Percentiles rank a stretch among this genome's conserved stretches.
phyloP scores from a whole-genome alignment of 2,888 invertebrate genomes.

The Pandemis corylana region DNA sequence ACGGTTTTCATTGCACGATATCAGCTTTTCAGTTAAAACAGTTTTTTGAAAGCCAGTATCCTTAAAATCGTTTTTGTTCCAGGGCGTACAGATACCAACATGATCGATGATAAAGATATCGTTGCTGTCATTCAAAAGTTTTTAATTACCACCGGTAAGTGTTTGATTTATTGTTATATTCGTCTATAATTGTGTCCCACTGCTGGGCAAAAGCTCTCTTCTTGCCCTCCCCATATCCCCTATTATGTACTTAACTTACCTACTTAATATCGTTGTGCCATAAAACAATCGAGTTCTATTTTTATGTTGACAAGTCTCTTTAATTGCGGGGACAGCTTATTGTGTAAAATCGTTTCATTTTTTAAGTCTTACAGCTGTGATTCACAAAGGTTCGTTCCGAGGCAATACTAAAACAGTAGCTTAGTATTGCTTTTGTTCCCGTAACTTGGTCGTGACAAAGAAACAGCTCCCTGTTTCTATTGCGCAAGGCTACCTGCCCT shows the following conservation, averaged over 20 bases:
- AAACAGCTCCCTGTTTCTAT: conserved; percentile 32
- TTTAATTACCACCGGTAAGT: conserved; percentile 56
- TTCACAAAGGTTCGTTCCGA: conserved; percentile 20
- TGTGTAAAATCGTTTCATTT: conserved; percentile 11
- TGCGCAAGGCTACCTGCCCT: conserved; percentile 42
- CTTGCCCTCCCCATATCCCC: too few species aligned
- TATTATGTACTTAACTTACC: too few species aligned
- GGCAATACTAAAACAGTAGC: conserved; percentile 13
- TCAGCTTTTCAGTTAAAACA: not conserved
- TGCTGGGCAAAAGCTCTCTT: too few species aligned
- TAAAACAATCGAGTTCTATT: not conserved
- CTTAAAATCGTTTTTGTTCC: conserved; percentile 48
- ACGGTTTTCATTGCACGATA: conserved; percentile 7
- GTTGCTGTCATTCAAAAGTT: conserved; percentile 53
- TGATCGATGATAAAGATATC: conserved; percentile 57
- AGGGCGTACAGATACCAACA: conserved; percentile 48
- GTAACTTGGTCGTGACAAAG: conserved; percentile 37
- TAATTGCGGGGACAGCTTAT: conserved; percentile 9
- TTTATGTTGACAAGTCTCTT: not conserved
- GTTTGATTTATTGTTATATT: not conserved
- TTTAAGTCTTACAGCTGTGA: not conserved
- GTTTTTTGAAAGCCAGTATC: conserved; percentile 3
- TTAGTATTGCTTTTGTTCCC: conserved; percentile 37
- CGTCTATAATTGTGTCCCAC: too few species aligned
- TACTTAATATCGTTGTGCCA: not conserved